Evolutionary conservation across 2,797 vertebrate genomes (phyloP).

Genomic region (Enteromius viviparus): DNA sequence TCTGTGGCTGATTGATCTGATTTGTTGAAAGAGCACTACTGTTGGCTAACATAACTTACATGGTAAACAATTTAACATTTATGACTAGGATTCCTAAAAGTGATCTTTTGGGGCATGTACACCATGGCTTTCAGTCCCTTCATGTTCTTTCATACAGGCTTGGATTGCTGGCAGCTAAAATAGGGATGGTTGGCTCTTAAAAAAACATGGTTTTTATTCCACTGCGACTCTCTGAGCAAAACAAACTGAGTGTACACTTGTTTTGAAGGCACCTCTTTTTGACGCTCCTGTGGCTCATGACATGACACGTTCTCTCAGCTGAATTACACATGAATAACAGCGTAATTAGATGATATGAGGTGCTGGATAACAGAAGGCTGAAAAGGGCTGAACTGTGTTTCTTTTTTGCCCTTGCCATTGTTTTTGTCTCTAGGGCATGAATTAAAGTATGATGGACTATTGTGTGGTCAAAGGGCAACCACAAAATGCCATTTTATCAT

Average conservation of each 20-base stretch:
- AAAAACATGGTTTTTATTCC: constrained; percentile 46
- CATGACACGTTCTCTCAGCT: constrained; percentile 63
- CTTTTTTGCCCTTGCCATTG: constrained; percentile 13
- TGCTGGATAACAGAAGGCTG: constrained; percentile 28
- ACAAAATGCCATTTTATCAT: constrained; percentile 8
- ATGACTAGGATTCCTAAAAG: constrained; percentile 26
- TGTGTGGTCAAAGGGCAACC: constrained; percentile 8
- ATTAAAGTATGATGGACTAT: constrained; percentile 14
- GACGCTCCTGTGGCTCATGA: constrained; percentile 51
- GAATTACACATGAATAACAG: constrained; percentile 67
- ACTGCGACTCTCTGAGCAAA: constrained; percentile 19
- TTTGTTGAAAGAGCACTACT: constrained; percentile 37
- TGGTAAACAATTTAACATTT: constrained; percentile 51
- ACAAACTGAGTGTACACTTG: constrained; percentile 42
- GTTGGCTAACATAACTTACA: constrained; percentile 27
- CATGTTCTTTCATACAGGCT: constrained; percentile 32
- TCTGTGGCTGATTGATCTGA: constrained; percentile 36
- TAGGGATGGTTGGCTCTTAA: constrained; percentile 30
- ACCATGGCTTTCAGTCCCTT: constrained; percentile 30
- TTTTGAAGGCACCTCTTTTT: constrained; percentile 49
- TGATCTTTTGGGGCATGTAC: constrained; percentile 41
- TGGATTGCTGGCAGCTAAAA: constrained; percentile 26
- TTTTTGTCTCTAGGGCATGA: constrained; percentile 16
- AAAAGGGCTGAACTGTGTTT: constrained; percentile 3
- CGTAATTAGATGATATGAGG: constrained; percentile 45